A percentile compares a stretch with the other conserved stretches of the same genome.
phyloP scores from a whole-genome alignment of 1,140 invertebrate genomes.

The Probaryconus sp. region DNA sequence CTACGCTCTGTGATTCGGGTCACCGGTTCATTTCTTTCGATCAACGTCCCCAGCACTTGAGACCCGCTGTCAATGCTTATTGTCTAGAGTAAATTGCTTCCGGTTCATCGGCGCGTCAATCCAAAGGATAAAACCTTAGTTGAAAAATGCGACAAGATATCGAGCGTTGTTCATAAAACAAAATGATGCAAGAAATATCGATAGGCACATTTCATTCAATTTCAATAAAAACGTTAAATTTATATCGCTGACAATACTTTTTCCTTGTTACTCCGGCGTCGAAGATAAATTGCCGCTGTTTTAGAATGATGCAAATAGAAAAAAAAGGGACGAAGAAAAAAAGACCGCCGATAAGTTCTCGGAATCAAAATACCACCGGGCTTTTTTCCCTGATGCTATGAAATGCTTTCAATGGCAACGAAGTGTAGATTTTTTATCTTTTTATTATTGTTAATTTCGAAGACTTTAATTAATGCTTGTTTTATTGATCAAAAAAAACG shows the following conservation, averaged over 20 bases:
- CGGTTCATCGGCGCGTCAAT: constrained; percentile 54
- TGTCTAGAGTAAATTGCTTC: constrained; percentile 59
- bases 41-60: constrained; percentile 48
- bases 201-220: constrained; percentile 38
- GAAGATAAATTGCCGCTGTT: constrained; percentile 27
- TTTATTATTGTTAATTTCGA: too few species aligned
- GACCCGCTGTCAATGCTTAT: constrained; percentile 54
- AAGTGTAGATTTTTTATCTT: too few species aligned
- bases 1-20: constrained; percentile 33
- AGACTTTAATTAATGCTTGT: too few species aligned
- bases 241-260: constrained; percentile 33
- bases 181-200: constrained; percentile 40
- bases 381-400: too few species aligned
- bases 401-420: too few species aligned
- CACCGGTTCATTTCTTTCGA: constrained; percentile 52
- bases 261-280: constrained; percentile 11
- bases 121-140: constrained; percentile 36
- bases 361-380: too few species aligned
- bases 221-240: constrained; percentile 35
- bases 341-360: too few species aligned
- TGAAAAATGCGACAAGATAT: constrained; percentile 47
- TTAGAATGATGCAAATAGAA: constrained; percentile 5
- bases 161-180: constrained; percentile 28
- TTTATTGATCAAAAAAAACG: too few species aligned
- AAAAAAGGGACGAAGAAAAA: not conserved